Base-by-base conservation (phyloP, 2,888 invertebrate genomes). In the Chrysolina americana region DNA sequence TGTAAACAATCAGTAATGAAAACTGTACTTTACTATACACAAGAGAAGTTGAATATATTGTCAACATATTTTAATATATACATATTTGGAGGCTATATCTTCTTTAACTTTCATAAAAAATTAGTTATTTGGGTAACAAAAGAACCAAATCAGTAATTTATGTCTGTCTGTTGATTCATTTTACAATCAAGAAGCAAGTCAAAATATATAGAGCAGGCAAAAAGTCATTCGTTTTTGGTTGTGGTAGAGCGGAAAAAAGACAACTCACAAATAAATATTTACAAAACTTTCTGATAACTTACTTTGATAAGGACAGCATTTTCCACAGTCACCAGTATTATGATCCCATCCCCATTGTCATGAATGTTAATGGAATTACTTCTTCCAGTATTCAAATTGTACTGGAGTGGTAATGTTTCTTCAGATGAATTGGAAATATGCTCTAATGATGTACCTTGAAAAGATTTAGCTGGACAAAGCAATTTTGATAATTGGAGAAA, bases 261-360 rank as follows among this genome's bases (percentile, higher is more conserved):
- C 8, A 44, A 44, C 44, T 44, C 44, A 44, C 9, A 44, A 44
- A 44, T 44, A 59, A 59, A 59, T 53, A 53, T 53, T 53, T 10
- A 53, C 23, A 44, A 44, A 44, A 2, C n/a, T 44, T 44, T 59
- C 28, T 59, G 23, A 10, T 59, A 63, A 63, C 36, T 63, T 36
- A 63, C 28, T 28, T 63, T 63, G 28, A 63, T 63, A 36, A 36
- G 62, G 62, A 63, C 62, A 63, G 62, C 62, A 63, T 36, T 36
- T 63, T 63, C 36, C 62, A 63, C 62, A 63, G 62, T 63, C 36
- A 59, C 59, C 21, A 59, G 53, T 53, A 17, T 53, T 10, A 21
- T 63, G 62, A 28, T 63, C 62, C 62, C 15, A 63, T 63, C 15
- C n/a, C 36, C 36, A 63, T 63, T 63, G 28, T 28, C 36, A 63